Evolutionary conservation across 2,888 invertebrate genomes (phyloP), one percentile per base, ranked within the genome.

Genomic region (Leucophenga montana): DNA sequence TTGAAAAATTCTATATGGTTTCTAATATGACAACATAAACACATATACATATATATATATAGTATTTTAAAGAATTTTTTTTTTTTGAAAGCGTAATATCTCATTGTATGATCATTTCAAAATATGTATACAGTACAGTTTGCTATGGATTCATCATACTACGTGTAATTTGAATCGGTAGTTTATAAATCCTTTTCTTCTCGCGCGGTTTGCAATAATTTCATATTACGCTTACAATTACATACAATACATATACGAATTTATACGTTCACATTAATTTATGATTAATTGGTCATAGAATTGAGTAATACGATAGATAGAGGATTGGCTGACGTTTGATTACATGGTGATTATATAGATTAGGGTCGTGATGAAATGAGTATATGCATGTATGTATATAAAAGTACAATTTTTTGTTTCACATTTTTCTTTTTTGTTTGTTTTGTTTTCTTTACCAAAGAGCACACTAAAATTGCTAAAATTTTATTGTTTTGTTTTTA

Each of bases 371-470:
- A 14, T 27, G 14, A 20, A 33, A 67, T 73, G 66, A 64, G 72
- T 73, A 70, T 69, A 75, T 74, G 70, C 59, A 66, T 75, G 66
- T 70, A 20, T 59, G 57, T 71, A 59, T 70, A 46, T 72, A 59
- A 22, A 18, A 33, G 50, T 66, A 70, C 65, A 70, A 44, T 50
- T 68, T 71, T 56, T 69, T 69, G 74, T 74, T 73, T 73, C 67
- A 71, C 67, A 68, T 46, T 68, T 73, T 77, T 73, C 74, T 68
- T 73, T 71, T 54, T 71, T n/a, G n/a, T 70, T 71, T 73, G 70
- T 68, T 18, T 66, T 61, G 59, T 53, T 50, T 66, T 68, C 53
- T 22, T 62, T 33, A 50, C 50, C 50, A 50, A 50, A 50, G 50
- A 50, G 50, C 50, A 66, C 59, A 71, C 68, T 65, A 68, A 48